These are phyloP conservation scores for Trachelipus rathkii DNA, from an alignment of 1,140 invertebrate genomes.

Conservation along the genomic window DNA sequence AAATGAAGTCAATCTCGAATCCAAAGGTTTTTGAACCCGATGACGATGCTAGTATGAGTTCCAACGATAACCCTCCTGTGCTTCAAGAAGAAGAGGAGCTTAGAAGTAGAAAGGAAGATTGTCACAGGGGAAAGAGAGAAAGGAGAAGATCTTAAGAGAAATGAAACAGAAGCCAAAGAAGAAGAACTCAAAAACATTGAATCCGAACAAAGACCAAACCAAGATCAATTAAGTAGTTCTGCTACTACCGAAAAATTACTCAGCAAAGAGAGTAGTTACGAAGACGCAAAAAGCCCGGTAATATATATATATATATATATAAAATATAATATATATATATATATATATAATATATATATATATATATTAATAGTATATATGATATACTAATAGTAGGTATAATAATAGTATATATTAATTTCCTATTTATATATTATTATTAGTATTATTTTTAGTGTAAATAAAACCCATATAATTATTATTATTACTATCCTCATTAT, in stretches of 20 bases:
- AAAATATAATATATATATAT: too few relatives aligned
- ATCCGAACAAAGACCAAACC: constrained; percentile 12
- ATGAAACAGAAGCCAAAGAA: background rate
- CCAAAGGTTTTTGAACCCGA: constrained; percentile 52
- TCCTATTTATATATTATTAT: too few relatives aligned
- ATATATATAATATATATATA: too few relatives aligned
- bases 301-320: too few relatives aligned
- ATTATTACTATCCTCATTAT: too few relatives aligned
- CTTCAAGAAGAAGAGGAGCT: constrained; percentile 42
- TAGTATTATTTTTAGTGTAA: too few relatives aligned
- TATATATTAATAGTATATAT: too few relatives aligned
- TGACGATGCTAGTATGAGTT: constrained; percentile 49
- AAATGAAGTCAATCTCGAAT: background rate
- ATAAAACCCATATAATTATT: too few relatives aligned
- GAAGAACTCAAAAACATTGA: constrained; percentile 10
- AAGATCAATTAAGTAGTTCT: background rate
- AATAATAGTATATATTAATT: too few relatives aligned
- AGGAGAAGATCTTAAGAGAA: constrained; percentile 14
- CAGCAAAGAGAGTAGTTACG: constrained; percentile 36
- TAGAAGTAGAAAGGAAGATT: too few relatives aligned
- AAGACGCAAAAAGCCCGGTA: constrained; percentile 31
- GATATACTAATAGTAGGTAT: too few relatives aligned
- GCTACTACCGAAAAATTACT: background rate
- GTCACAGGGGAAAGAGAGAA: constrained; percentile 27
- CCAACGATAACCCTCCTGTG: constrained; percentile 35